A percentile compares a stretch with the other conserved stretches of the same genome.
Evolutionary conservation across 2,888 invertebrate genomes (phyloP).

Genomic region (Amorpha juglandis): DNA sequence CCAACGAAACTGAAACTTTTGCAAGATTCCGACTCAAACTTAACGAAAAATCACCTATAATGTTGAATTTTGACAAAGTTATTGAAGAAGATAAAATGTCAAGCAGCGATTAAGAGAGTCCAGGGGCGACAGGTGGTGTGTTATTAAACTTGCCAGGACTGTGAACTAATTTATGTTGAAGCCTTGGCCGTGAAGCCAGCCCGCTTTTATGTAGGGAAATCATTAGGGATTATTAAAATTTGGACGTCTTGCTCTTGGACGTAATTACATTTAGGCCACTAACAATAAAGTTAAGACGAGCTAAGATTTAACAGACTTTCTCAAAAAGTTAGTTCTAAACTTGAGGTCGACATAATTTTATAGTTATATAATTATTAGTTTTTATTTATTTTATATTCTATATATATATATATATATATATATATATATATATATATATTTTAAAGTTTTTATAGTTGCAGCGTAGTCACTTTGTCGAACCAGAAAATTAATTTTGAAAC

Average conservation of each 20-base stretch:
- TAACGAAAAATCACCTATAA: conserved; percentile 11
- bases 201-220: conserved; percentile 6
- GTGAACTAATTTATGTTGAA: conserved; percentile 59
- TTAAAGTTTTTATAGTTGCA: too few species aligned
- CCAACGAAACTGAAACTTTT: too few species aligned
- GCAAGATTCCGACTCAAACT: background rate
- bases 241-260: background rate
- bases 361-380: too few species aligned
- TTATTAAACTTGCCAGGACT: conserved; percentile 67
- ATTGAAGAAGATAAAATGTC: conserved; percentile 42
- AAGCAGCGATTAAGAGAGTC: conserved; percentile 71
- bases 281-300: background rate
- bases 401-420: too few species aligned
- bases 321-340: too few species aligned
- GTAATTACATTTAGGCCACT: background rate
- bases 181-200: conserved; percentile 19
- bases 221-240: conserved; percentile 17
- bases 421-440: too few species aligned
- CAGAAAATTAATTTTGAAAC: too few species aligned
- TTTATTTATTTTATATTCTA: too few species aligned
- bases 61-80: conserved; percentile 28
- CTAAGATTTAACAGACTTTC: background rate
- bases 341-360: too few species aligned
- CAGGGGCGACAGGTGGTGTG: conserved; percentile 70
- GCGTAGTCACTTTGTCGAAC: too few species aligned